Percentiles rank a stretch among this genome's conserved stretches.
Conservation (phyloP, 2,113 vertebrate species). For the Callaeas wilsoni region DNA sequence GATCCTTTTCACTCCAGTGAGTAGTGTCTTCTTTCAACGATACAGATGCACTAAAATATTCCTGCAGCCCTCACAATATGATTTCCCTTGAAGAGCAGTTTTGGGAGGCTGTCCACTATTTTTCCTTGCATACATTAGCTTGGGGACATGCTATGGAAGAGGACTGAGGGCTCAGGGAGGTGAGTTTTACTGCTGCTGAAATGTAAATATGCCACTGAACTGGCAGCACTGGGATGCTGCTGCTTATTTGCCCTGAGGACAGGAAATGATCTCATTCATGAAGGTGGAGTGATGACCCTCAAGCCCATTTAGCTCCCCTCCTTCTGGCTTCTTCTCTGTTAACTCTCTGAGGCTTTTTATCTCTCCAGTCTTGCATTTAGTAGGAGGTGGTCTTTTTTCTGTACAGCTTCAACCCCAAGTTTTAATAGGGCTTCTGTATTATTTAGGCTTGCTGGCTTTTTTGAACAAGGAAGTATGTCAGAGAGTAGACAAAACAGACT, state of each 20-base stretch:
- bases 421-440: background rate
- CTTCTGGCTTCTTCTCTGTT: background rate
- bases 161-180: background rate
- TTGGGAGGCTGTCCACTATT: background rate
- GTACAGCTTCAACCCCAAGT: background rate
- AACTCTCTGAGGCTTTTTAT: background rate
- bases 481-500: background rate
- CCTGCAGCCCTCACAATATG: background rate
- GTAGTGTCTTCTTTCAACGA: background rate
- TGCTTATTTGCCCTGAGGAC: background rate
- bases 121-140: background rate
- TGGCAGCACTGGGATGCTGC: background rate
- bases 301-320: background rate
- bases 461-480: background rate
- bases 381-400: background rate
- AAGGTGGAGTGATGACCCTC: background rate
- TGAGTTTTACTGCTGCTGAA: background rate
- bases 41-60: background rate
- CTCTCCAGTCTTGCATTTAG: background rate
- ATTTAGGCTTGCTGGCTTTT: background rate
- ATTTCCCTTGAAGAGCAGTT: background rate
- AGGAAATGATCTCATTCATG: background rate
- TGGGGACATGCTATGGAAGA: background rate
- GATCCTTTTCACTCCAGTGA: background rate
- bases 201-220: accelerated